Conservation (phyloP, 2,113 vertebrate species). For the Talpa occidentalis region DNA sequence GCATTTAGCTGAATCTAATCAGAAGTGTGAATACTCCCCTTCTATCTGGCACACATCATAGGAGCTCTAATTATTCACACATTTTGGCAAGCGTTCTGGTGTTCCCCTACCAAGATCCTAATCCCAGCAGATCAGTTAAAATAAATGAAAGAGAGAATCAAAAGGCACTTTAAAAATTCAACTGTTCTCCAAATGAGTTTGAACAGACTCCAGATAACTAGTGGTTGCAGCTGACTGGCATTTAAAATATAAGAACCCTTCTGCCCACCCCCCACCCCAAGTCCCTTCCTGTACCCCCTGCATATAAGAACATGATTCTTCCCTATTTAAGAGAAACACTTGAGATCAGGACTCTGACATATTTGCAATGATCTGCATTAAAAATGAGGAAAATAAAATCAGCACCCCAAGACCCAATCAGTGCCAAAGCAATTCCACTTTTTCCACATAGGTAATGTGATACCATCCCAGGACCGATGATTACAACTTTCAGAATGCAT, state of each 20-base stretch:
- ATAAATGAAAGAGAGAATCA: constrained; percentile 99
- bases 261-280: constrained; percentile 65
- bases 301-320: constrained; percentile 38
- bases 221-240: constrained; percentile 88
- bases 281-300: constrained; percentile 14
- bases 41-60: constrained; percentile 93
- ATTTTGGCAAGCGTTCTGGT: constrained; percentile 94
- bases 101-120: constrained; percentile 94
- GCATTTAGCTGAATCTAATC: constrained; percentile 95
- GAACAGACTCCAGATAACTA: constrained; percentile 92
- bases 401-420: constrained; percentile 41
- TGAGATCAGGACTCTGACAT: constrained; percentile 17
- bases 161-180: constrained; percentile 94
- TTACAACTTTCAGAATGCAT: constrained; percentile 42
- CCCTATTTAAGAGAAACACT: constrained; percentile 33
- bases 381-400: constrained; percentile 7
- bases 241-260: constrained; percentile 83
- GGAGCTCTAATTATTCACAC: constrained; percentile 97
- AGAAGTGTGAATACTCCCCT: constrained; percentile 95
- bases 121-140: constrained; percentile 98
- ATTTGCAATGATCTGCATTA: constrained; percentile 46
- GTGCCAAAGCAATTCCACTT: constrained; percentile 44
- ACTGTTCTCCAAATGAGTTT: constrained; percentile 94
- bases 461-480: constrained; percentile 5
- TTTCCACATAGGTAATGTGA: constrained; percentile 57